These are phyloP conservation scores for Temnothorax longispinosus DNA, from an alignment of 1,140 invertebrate species.

Conservation along the genomic window DNA sequence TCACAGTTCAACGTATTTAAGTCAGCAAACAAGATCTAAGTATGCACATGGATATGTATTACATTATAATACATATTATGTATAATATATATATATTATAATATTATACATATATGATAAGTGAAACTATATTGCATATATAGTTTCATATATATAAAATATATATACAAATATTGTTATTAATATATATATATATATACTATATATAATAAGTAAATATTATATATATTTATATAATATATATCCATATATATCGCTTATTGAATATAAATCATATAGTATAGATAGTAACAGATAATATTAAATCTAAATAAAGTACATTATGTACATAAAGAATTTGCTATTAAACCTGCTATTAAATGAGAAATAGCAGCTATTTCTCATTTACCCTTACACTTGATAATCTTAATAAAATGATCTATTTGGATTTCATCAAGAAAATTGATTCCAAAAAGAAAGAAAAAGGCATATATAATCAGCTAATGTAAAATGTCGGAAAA, in stretches of 20 bases:
- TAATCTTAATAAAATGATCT: neutral
- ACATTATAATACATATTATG: neutral
- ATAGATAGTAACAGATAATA: neutral
- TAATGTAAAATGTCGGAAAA: too few relatives aligned
- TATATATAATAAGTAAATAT: neutral
- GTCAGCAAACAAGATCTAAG: conserved; percentile 6
- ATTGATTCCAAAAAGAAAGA: neutral
- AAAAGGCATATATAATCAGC: neutral
- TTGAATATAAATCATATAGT: neutral
- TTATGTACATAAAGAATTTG: conserved; percentile 7
- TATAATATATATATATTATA: neutral
- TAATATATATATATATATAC: too few relatives aligned
- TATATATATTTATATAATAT: neutral
- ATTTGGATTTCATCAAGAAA: neutral
- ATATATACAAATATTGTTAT: too few relatives aligned
- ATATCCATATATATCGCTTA: neutral
- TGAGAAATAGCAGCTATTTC: neutral
- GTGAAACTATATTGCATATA: too few relatives aligned
- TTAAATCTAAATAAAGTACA: conserved; percentile 5
- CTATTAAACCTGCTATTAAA: neutral
- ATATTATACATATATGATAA: neutral
- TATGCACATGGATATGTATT: neutral
- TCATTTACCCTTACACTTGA: neutral
- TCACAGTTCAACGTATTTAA: conserved; percentile 41
- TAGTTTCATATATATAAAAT: too few relatives aligned